Base-by-base conservation (phyloP, 37 sponge, comb jelly and placozoan species). In the Cladorhizidae sp. region DNA sequence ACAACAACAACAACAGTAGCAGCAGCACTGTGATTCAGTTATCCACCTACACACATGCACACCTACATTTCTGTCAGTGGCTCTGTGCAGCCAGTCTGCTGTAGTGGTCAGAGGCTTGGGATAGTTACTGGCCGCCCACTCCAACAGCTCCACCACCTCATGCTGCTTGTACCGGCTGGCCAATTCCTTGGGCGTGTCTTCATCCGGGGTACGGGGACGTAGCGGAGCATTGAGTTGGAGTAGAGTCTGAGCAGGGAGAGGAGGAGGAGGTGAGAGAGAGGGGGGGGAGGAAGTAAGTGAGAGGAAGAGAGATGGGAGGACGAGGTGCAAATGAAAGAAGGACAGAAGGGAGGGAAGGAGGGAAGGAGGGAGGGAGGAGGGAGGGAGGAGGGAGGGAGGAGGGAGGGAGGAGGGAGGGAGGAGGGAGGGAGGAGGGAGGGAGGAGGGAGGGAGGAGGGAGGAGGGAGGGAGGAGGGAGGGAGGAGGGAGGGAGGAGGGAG, bases 141-240 rank as follows among this genome's bases (percentile, higher is more conserved):
- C 97, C 29, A 96, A 57, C 26, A 96, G 37, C 5, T 82, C 80
- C 20, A 90, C 78, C 50, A 93, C 89, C 32, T 81, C 78, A 5
- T 26, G 33, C 52, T 90, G 86, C 50, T 80, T 81, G 64, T 93
- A 96, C 25, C 97, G 57, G 36, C 22, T n/a, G 1, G 93, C 97
- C 18, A 96, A 81, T 15, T 88, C 91, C 41, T 80, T 71, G 33
- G 97, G 97, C 9, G 88, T 89, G 80, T 96, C 94, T 69, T 77
- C 89, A n/a, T 96, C 97, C 22, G 79, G 92, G 0, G 93, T 93
- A 14, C 97, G 82, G 37, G 97, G 97, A 11, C 91, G 57, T 28
- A 90, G 73, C 18, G 97, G 97, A 37, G 97, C 97, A 73, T 90
- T 87, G 40, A 82, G 55, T 36, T 76, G 64, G n/a, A 96, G 78